Evolutionary conservation across 2,888 invertebrate species (phyloP), one percentile per base, ranked within the genome.

Genomic region (Cheilosia vernalis): DNA sequence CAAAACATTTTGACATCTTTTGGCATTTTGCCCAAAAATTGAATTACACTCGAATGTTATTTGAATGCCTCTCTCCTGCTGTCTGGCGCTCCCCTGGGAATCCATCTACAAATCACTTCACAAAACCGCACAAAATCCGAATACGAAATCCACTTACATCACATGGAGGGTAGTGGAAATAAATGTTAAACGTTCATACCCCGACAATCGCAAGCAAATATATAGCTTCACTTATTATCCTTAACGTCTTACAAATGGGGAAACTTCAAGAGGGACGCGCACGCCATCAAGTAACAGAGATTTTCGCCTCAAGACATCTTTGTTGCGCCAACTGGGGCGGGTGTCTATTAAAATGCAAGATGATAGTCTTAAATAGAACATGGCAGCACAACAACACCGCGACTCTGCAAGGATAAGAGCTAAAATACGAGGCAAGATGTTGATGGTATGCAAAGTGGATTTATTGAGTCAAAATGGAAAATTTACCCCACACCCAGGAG

Each of bases 401-500:
- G 44, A 51, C 44, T 64, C 33, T 30, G 47, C 7, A 17, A 61
- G 73, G 56, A 63, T 76, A 44, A 40, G 60, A 61, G 61, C 60
- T 44, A 40, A 21, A 51, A 79, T 66, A 72, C 63, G 49, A 73
- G 44, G 61, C 56, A 69, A 60, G 69, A 72, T 76, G 81, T 44
- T 72, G 72, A 77, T 81, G 40, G 87, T 90, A 91, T 90, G 90
- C 90, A 89, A 91, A 90, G 89, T 90, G 89, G 90, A 91, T 91
- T 91, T 91, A 91, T 91, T 91, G 90, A 90, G 89, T 90, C 90
- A 89, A 90, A 90, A 91, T 91, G 90, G 90, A 90, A 91, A 91
- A 91, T 89, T 89, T 83, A 83, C 67, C 73, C 63, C 63, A 84
- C 51, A 51, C 51, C 21, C 19, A 10, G 10, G 55, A 24, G 69